Evolutionary conservation across 2,113 vertebrate genomes (phyloP).

Genomic region (Cariama cristata): DNA sequence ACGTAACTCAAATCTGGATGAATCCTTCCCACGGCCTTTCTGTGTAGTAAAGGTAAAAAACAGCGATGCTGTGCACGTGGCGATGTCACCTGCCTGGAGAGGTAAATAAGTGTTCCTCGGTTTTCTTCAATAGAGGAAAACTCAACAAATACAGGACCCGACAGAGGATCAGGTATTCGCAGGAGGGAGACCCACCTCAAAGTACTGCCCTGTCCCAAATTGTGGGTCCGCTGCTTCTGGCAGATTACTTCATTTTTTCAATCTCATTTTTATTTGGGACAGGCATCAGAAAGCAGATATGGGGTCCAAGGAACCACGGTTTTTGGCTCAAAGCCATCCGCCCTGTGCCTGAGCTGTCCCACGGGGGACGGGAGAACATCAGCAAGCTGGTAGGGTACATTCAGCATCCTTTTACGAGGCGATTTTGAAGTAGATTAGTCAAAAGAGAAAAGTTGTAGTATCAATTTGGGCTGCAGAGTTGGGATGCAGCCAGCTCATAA

Average conservation of each 20-base stretch:
- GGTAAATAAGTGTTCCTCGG: background rate
- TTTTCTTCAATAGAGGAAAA: background rate
- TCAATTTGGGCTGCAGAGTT: background rate
- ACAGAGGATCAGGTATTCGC: background rate
- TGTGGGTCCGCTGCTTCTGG: background rate
- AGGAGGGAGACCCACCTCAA: background rate
- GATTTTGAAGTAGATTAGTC: background rate
- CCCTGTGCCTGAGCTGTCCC: background rate
- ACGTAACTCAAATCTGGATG: background rate
- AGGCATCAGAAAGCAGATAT: background rate
- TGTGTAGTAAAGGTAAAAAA: constrained; percentile 25
- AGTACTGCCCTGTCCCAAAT: background rate
- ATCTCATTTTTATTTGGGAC: background rate
- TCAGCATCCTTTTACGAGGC: background rate
- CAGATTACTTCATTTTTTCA: background rate
- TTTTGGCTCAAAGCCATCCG: background rate
- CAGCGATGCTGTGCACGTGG: constrained; percentile 29
- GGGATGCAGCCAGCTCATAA: constrained; percentile 16
- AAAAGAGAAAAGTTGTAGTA: background rate
- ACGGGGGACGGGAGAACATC: background rate
- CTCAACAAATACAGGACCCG: accelerated
- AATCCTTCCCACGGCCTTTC: background rate
- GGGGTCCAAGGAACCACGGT: background rate
- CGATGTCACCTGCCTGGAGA: background rate
- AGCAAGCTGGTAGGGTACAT: background rate